Conservation (phyloP, 2,797 vertebrate genomes). For the Catharus ustulatus region DNA sequence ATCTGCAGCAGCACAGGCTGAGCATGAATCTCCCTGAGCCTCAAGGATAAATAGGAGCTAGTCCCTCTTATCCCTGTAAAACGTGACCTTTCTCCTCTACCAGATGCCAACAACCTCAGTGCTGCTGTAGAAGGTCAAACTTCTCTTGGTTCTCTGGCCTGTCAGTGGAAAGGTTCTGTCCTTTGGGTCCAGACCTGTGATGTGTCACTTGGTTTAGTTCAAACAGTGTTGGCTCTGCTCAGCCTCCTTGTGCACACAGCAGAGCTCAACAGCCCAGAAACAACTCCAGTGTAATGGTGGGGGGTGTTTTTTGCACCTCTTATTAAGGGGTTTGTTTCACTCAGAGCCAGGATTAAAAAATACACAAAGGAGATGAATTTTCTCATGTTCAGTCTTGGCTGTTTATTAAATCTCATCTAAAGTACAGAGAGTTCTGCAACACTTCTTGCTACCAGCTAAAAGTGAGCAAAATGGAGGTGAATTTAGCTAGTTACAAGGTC, state of each 20-base stretch:
- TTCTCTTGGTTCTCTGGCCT: background rate
- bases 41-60: background rate
- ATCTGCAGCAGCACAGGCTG: background rate
- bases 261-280: background rate
- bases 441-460: too few species aligned
- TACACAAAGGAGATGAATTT: too few species aligned
- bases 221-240: background rate
- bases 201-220: fast-evolving
- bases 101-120: background rate
- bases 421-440: too few species aligned
- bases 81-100: background rate
- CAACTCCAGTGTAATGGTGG: too few species aligned
- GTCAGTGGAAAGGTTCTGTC: background rate
- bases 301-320: too few species aligned
- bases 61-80: background rate
- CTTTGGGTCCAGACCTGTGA: background rate
- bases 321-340: too few species aligned
- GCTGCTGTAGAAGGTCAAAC: background rate
- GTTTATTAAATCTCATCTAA: too few species aligned
- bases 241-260: background rate
- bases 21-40: background rate
- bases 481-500: too few species aligned
- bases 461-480: too few species aligned
- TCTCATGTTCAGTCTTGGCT: too few species aligned
- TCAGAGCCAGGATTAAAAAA: too few species aligned